Base-by-base conservation (phyloP, 53 echinoderm and acorn worm species). In the Antedon mediterranea region DNA sequence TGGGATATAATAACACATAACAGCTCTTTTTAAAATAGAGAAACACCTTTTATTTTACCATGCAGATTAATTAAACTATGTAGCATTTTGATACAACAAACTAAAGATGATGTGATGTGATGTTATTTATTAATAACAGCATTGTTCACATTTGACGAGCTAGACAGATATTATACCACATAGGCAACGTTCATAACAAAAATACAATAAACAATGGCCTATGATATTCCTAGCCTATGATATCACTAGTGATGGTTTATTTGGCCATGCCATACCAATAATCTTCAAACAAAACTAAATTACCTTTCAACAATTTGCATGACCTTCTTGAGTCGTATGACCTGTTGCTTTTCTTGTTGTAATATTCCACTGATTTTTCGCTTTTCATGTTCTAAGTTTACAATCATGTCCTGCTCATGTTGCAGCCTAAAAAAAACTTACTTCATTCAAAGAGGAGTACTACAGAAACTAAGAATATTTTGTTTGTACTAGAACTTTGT, bases 371-470 rank as follows among this genome's bases (percentile, higher is more conserved):
- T 73, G 33, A 89, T 77, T 28, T 97, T 97, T 43, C 81, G 81
- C 77, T 84, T 89, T 77, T 97, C 97, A 30, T 97, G 92, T 71
- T 97, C 87, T 26, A 97, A 79, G 80, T 89, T 97, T 29, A 92
- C 92, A 5, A 97, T 88, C 82, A 86, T 82, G 77, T 97, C 97
- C 32, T 90, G 92, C 75, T 97, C 97, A 82, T 97, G 87, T 30
- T 92, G 89, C 31, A 97, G 33, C 76, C 97, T 97, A n/a, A 74
- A 74, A 11, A 6, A 37, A 37, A 37, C 37, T 8, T 8, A 72
- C 5, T 15, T 5, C 7, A 30, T 72, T 72, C 72, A 28, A 6
- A 6, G 4, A 37, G 11, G 4, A 37, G 11, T 37, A 11, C 37
- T 37, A 11, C 11, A 37, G 37, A 6, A 11, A 6, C 37, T n/a